A percentile compares a stretch with the other conserved stretches of the same genome.
These are phyloP conservation scores for Paramormyrops kingsleyae DNA, from an alignment of 2,113 vertebrate genomes.

Conservation along the genomic window DNA sequence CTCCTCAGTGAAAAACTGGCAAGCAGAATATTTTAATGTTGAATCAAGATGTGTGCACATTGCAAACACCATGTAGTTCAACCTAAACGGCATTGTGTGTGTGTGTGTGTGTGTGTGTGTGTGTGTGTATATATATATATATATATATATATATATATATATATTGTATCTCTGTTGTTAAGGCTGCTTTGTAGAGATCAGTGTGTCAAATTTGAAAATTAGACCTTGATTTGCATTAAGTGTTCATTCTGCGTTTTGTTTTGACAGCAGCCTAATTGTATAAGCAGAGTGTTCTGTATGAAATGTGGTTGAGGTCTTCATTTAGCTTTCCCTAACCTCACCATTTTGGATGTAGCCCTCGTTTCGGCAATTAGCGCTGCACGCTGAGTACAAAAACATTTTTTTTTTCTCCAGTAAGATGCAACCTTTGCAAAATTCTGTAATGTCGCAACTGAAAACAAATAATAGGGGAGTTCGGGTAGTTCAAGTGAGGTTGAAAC, in stretches of 20 bases:
- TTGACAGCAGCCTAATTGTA: neutral
- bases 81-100: neutral
- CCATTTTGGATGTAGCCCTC: neutral
- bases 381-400: neutral
- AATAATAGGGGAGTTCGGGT: neutral
- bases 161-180: neutral
- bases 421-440: neutral
- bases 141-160: too few species aligned
- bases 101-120: too few species aligned
- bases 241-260: neutral
- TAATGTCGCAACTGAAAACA: neutral
- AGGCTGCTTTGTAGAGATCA: neutral
- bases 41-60: neutral
- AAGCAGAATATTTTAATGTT: neutral
- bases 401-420: neutral
- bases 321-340: neutral
- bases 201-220: neutral
- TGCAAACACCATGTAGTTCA: neutral
- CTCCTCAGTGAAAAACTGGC: neutral
- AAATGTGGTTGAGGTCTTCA: neutral
- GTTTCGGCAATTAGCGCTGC: neutral
- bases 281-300: neutral
- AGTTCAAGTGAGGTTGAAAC: neutral
- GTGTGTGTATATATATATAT: too few species aligned
- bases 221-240: neutral